A percentile compares a stretch with the other conserved stretches of the same genome.
Evolutionary conservation across 2,113 vertebrate genomes (phyloP).

Genomic region (Lepus europaeus): DNA sequence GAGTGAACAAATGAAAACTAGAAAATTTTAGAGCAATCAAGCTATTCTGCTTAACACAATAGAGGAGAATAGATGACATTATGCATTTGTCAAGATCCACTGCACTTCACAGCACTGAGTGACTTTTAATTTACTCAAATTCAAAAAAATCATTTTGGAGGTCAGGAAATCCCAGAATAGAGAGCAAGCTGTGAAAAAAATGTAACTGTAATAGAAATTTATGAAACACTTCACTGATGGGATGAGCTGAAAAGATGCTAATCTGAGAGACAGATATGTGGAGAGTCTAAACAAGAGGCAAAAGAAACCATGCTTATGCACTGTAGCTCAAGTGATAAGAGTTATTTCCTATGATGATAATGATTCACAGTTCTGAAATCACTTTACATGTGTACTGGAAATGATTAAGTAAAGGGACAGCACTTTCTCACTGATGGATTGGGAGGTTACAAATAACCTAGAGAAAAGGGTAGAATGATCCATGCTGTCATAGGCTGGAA

Average conservation of each 20-base stretch:
- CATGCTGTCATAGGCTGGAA: neutral
- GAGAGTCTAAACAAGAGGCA: neutral
- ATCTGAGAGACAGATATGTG: neutral
- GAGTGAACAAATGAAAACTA: neutral
- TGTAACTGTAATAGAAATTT: conserved; percentile 17
- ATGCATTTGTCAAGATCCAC: neutral
- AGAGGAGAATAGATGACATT: neutral
- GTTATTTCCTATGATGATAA: neutral
- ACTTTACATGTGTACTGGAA: neutral
- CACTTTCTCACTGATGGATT: neutral
- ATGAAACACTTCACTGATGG: neutral
- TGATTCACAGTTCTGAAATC: neutral
- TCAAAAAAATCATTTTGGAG: neutral
- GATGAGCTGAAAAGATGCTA: neutral
- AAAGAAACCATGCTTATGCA: neutral
- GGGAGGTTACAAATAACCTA: neutral
- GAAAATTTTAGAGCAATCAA: neutral
- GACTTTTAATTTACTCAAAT: neutral
- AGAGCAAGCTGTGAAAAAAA: neutral
- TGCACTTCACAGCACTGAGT: neutral
- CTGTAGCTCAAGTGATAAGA: neutral
- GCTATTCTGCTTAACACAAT: neutral
- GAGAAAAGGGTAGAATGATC: neutral
- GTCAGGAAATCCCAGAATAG: neutral
- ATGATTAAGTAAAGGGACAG: neutral